Conservation (phyloP, 2,797 vertebrate species). For the Ctenosaura bakeri region DNA sequence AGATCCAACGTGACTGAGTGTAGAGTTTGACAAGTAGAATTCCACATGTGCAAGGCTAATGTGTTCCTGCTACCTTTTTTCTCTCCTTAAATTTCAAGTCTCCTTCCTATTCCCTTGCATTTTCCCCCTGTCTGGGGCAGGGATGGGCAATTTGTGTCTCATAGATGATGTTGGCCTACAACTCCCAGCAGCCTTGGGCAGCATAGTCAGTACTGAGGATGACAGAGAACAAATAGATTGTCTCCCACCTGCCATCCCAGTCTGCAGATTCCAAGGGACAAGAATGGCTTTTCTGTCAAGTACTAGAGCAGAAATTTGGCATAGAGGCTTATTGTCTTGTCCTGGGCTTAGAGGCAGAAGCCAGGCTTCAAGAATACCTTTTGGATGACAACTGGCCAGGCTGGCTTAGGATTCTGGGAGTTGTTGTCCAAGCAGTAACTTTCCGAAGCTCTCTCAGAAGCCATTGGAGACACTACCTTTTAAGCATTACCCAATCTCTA, state of each 20-base stretch:
- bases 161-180: background rate
- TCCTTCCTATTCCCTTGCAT: background rate
- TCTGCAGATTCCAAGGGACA: background rate
- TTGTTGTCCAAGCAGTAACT: too few species aligned
- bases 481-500: background rate
- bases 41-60: background rate
- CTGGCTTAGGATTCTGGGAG: too few species aligned
- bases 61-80: background rate
- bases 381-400: too few species aligned
- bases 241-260: background rate
- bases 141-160: background rate
- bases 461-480: too few species aligned
- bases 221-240: background rate
- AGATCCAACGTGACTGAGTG: too few species aligned
- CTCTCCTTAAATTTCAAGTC: background rate
- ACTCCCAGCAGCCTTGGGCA: background rate
- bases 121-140: background rate
- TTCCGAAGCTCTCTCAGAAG: too few species aligned
- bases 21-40: too few species aligned
- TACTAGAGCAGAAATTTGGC: background rate
- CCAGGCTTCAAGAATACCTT: background rate
- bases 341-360: background rate
- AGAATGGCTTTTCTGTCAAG: background rate
- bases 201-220: background rate
- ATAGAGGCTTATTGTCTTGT: background rate